Base-by-base conservation (phyloP, 2,797 vertebrate genomes). In the Chaunax sp. region DNA sequence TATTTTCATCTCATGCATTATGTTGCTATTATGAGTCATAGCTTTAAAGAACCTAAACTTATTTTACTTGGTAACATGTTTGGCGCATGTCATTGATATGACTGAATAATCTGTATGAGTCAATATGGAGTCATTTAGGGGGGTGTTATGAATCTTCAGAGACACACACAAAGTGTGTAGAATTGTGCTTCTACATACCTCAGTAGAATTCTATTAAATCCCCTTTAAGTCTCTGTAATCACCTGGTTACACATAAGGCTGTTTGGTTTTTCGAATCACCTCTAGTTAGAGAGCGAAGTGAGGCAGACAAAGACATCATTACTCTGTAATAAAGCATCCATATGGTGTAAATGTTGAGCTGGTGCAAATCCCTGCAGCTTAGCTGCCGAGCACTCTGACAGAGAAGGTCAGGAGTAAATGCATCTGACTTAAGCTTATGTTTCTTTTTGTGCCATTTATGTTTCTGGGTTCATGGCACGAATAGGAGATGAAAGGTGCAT, bases 271-370 rank as follows among this genome's bases (percentile, higher is more conserved):
- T 83, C 71, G 87, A 82, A 84, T 94, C 92, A 95, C 94, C 94
- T 93, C 93, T 92, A 90, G 92, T 83, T 81, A 85, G 82, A 83
- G 63, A 65, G 71, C 71, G 81, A 69, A 76, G 76, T 46, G 66
- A 83, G 56, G 45, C 63, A 70, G 85, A 73, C 69, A 62, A 69
- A 95, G 89, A 93, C 92, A 93, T 94, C 86, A 95, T 95, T 95
- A 93, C 93, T 92, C 91, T 94, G 84, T 91, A 93, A 87, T 93
- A 91, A 94, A 95, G 94, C 93, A 95, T 96, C 95, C 95, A 97
- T 96, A 96, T 96, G 96, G 96, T 94, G 92, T 90, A 94, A 95
- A 94, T 92, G 92, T 95, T 95, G 94, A 94, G 93, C 94, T 94
- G 82, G 90, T 93, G 94, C 91, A 96, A 97, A 97, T 96, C 96